These are phyloP conservation scores for Trachemys scripta DNA, from an alignment of 2,113 vertebrate genomes.

Conservation along the genomic window DNA sequence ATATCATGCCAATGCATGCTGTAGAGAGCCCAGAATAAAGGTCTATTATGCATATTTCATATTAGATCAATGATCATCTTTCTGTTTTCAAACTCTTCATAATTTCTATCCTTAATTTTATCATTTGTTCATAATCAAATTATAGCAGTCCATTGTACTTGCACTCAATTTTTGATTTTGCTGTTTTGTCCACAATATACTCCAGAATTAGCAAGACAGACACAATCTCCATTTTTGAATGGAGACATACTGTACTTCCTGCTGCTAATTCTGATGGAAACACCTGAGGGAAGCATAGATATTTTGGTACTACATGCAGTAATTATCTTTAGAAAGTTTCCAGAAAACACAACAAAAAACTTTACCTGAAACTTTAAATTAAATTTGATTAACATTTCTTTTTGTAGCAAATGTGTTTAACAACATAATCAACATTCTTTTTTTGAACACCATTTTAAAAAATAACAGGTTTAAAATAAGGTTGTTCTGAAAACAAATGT, in stretches of 20 bases:
- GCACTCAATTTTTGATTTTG: not conserved
- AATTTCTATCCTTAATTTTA: not conserved
- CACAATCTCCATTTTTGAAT: not conserved
- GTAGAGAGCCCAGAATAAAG: not conserved
- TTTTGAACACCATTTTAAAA: not conserved
- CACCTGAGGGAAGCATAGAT: not conserved
- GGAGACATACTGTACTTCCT: not conserved
- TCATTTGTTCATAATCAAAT: not conserved
- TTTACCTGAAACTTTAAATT: conserved; percentile 4
- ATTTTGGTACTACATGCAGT: not conserved
- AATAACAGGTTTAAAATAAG: not conserved
- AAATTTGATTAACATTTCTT: not conserved
- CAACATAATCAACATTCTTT: not conserved
- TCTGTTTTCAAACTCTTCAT: not conserved
- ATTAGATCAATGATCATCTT: not conserved
- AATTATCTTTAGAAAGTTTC: conserved; percentile 12
- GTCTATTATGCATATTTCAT: not conserved
- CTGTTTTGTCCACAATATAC: not conserved
- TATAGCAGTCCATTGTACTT: not conserved
- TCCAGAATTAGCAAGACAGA: not conserved
- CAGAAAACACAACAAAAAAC: not conserved
- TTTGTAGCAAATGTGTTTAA: not conserved
- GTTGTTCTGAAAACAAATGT: conserved; percentile 48
- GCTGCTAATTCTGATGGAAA: conserved; percentile 21
- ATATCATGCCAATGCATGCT: not conserved